phyloP scores from a whole-genome alignment of 2,113 vertebrate genomes.

The Geococcyx californianus region DNA sequence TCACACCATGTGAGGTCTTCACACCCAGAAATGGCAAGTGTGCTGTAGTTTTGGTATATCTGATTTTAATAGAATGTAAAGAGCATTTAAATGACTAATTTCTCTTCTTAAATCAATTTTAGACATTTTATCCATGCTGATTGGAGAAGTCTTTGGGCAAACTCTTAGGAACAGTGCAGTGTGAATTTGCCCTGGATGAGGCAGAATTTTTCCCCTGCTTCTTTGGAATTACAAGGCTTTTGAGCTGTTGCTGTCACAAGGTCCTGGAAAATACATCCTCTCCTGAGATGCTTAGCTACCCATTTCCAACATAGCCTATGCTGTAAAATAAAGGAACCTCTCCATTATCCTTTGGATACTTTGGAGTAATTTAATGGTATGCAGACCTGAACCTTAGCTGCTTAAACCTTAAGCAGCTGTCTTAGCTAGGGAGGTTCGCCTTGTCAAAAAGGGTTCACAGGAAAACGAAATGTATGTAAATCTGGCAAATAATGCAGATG shows the following conservation, averaged over 20 bases:
- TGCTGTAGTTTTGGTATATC: neutral
- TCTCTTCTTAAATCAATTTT: neutral
- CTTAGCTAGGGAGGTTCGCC: neutral
- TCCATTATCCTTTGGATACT: neutral
- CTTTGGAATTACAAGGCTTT: neutral
- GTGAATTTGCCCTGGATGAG: neutral
- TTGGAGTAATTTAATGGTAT: neutral
- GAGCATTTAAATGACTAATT: neutral
- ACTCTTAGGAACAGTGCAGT: neutral
- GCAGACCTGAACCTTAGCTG: neutral
- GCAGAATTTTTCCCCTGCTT: neutral
- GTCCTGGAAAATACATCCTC: neutral
- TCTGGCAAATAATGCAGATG: neutral
- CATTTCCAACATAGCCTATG: neutral
- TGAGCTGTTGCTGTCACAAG: neutral
- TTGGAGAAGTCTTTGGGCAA: neutral
- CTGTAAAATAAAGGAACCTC: neutral
- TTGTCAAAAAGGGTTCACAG: neutral
- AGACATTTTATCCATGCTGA: neutral
- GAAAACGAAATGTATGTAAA: neutral
- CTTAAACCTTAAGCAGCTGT: neutral
- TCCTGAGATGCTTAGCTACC: neutral
- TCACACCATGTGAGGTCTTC: neutral
- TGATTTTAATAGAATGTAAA: neutral
- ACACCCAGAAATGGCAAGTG: neutral